These are phyloP conservation scores for Morone chrysops DNA, from an alignment of 2,113 vertebrate species.

Conservation along the genomic window DNA sequence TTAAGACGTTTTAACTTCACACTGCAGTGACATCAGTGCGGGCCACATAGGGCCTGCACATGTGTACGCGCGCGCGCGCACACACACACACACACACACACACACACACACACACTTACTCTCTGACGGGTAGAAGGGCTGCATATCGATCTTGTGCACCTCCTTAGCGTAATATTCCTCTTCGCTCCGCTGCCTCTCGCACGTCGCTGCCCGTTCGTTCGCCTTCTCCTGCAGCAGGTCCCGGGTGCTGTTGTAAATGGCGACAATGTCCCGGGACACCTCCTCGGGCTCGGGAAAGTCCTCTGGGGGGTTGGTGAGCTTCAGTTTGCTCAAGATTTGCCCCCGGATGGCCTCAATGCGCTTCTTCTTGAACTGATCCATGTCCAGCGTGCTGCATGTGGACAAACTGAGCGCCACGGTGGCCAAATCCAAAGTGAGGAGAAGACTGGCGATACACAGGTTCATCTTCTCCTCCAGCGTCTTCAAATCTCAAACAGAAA, in stretches of 20 bases:
- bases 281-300: slow-evolving; percentile 90
- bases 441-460: slow-evolving; percentile 88
- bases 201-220: slow-evolving; percentile 92
- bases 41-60: background rate
- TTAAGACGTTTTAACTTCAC: background rate
- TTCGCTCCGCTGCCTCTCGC: slow-evolving; percentile 92
- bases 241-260: slow-evolving; percentile 98
- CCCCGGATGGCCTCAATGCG: slow-evolving; percentile 96
- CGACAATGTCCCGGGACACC: slow-evolving; percentile 94
- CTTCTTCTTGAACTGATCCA: slow-evolving; percentile 97
- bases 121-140: slow-evolving; percentile 87
- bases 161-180: slow-evolving; percentile 98
- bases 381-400: slow-evolving; percentile 97
- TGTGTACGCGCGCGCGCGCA: too few species aligned
- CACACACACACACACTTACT: slow-evolving; percentile 86
- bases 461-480: slow-evolving; percentile 88
- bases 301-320: slow-evolving; percentile 92
- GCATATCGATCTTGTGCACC: slow-evolving; percentile 97
- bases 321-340: slow-evolving; percentile 97
- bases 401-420: slow-evolving; percentile 91
- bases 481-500: background rate
- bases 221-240: slow-evolving; percentile 96
- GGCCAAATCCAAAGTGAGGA: slow-evolving; percentile 91
- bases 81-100: slow-evolving; percentile 67
- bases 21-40: background rate